These are phyloP conservation scores for Aphodius granarius DNA, from an alignment of 2,888 invertebrate genomes.

Conservation along the genomic window DNA sequence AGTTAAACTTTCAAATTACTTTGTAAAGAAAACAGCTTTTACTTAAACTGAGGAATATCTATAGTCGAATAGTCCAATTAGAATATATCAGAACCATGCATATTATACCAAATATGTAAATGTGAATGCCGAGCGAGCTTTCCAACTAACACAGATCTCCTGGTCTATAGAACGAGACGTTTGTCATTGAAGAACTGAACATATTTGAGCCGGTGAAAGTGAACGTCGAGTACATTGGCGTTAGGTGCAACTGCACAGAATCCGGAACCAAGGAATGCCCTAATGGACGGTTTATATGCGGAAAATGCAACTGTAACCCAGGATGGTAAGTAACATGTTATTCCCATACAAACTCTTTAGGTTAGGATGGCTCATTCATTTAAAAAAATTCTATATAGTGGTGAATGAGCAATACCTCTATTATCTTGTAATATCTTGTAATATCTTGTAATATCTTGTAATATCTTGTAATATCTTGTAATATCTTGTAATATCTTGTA, in stretches of 20 bases:
- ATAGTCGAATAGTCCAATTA: no score
- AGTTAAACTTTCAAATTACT: no score
- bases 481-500: no score
- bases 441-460: no score
- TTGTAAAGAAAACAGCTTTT: no score
- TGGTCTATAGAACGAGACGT: constrained; percentile 52
- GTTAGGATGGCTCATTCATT: no score
- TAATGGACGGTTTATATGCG: constrained; percentile 59
- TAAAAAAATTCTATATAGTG: no score
- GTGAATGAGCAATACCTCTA: no score
- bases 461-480: no score
- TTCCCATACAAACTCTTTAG: not conserved
- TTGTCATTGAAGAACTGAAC: constrained; percentile 75
- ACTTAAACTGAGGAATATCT: no score
- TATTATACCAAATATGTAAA: not conserved
- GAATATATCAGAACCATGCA: no score
- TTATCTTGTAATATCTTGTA: no score
- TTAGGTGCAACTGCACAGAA: constrained; percentile 62
- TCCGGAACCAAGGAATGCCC: constrained; percentile 57
- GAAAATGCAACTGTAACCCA: constrained; percentile 34
- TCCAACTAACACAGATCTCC: not conserved
- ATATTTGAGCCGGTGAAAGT: constrained; percentile 70
- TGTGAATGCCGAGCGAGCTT: not conserved
- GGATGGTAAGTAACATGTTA: constrained; percentile 38
- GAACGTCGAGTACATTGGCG: constrained; percentile 61